phyloP scores from a whole-genome alignment of 2,888 invertebrate genomes.

The Tiliacea citrago region DNA sequence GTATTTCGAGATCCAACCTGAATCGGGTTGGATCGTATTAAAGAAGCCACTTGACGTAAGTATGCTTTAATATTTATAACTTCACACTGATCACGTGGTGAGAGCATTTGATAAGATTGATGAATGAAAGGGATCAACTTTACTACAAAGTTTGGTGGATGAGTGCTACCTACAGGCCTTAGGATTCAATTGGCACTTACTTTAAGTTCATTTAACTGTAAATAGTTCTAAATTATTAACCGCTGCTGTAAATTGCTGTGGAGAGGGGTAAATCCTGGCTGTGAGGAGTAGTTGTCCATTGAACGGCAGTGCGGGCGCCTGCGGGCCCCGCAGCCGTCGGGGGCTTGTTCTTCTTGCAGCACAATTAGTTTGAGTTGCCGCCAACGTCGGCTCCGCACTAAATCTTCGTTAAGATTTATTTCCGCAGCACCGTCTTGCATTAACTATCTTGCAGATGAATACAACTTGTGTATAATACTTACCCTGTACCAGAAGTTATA shows the following conservation, averaged over 20 bases:
- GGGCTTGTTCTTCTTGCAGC: constrained; percentile 93
- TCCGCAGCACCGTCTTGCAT: constrained; percentile 91
- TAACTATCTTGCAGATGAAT: constrained; percentile 88
- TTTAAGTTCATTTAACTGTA: constrained; percentile 89
- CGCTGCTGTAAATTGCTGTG: constrained; percentile 90
- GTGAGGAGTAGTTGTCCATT: constrained; percentile 90
- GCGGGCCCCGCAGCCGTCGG: constrained; percentile 72
- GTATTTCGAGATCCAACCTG: constrained; percentile 99
- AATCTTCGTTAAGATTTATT: constrained; percentile 89
- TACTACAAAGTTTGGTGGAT: constrained; percentile 89
- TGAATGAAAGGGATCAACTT: constrained; percentile 88
- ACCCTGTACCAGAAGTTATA: constrained; percentile 85
- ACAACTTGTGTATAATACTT: constrained; percentile 89
- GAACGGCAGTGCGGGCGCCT: constrained; percentile 78
- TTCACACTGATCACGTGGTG: constrained; percentile 68
- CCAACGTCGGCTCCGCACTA: constrained; percentile 89
- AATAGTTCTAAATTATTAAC: constrained; percentile 89
- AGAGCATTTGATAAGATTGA: constrained; percentile 83
- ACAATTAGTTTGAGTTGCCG: constrained; percentile 94
- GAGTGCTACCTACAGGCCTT: constrained; percentile 90
- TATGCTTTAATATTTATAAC: constrained; percentile 83
- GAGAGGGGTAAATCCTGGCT: constrained; percentile 89
- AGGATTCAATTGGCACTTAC: constrained; percentile 90
- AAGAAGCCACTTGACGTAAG: constrained; percentile 99
- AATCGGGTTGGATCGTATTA: constrained; percentile 99